Conservation (phyloP, 92 coral and sea anemone species). For the Parazoanthus darwini region DNA sequence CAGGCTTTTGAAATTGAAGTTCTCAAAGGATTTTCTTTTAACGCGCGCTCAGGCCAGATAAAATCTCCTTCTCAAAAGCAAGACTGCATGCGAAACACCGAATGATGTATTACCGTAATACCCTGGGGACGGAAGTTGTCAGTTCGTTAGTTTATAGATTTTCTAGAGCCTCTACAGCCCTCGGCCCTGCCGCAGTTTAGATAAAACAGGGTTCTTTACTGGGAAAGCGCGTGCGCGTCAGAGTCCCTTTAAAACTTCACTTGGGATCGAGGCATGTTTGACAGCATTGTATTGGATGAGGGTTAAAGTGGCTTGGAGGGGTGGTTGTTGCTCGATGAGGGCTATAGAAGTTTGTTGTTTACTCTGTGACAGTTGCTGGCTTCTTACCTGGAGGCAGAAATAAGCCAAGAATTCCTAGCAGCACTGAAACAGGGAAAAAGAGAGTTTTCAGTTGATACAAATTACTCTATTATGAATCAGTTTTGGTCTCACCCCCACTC, state of each 20-base stretch:
- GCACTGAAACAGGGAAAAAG: neutral
- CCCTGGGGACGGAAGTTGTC: neutral
- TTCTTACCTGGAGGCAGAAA: neutral
- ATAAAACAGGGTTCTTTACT: no score
- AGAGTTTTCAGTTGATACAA: neutral
- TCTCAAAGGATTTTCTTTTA: no score
- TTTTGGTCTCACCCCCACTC: no score
- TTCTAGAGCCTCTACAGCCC: no score
- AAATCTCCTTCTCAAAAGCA: no score
- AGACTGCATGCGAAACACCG: no score
- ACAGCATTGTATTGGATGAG: no score
- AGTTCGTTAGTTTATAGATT: neutral
- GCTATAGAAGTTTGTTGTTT: neutral
- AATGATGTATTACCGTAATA: no score
- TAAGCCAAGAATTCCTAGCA: neutral
- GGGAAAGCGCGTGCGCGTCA: neutral
- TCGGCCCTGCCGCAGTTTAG: no score
- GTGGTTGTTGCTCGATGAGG: no score
- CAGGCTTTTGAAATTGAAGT: no score
- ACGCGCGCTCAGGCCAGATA: no score
- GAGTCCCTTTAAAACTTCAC: neutral
- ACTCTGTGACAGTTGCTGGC: neutral
- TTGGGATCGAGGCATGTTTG: neutral
- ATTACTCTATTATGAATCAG: neutral
- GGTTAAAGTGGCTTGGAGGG: neutral